A percentile compares a stretch with the other conserved stretches of the same genome.
phyloP scores from a whole-genome alignment of 1,140 invertebrate species.

The Aphis craccivora region DNA sequence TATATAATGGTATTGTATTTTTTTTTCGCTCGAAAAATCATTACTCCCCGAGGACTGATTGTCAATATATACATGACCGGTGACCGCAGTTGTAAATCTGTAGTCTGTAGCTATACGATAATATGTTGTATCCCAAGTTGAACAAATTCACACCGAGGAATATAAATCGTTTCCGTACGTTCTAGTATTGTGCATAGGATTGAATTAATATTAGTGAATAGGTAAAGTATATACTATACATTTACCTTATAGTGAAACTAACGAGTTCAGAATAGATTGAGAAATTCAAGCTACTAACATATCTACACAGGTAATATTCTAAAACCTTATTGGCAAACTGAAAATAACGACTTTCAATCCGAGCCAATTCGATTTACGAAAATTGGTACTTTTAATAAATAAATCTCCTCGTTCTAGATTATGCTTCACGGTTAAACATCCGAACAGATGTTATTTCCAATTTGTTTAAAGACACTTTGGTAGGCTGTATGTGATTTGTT shows the following conservation, averaged over 20 bases:
- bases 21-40: neutral
- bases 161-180: neutral
- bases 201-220: neutral
- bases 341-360: no score
- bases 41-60: neutral
- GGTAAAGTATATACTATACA: neutral
- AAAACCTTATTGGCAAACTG: no score
- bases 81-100: neutral
- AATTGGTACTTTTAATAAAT: neutral
- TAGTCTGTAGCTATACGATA: neutral
- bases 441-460: neutral
- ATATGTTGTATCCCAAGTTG: neutral
- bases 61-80: neutral
- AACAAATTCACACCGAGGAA: neutral
- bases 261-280: neutral
- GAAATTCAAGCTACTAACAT: no score
- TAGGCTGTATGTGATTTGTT: neutral
- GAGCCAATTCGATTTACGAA: neutral
- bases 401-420: neutral
- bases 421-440: neutral
- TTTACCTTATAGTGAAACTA: neutral
- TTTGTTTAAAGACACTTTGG: neutral
- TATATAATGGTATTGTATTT: neutral
- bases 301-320: no score
- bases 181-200: neutral